phyloP scores from a whole-genome alignment of 2,888 invertebrate genomes.

The Melitaea athalia region DNA sequence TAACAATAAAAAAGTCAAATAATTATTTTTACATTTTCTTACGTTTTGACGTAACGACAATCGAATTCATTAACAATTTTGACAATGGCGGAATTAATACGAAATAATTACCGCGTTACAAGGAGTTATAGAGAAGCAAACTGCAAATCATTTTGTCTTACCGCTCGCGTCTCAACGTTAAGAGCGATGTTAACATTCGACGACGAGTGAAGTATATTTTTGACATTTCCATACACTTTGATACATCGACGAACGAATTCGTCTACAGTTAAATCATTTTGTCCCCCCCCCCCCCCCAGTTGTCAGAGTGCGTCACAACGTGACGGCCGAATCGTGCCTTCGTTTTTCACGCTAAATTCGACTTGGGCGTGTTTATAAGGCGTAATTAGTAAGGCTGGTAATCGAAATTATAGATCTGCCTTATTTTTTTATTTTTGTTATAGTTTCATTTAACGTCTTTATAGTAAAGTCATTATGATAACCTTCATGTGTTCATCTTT shows the following conservation, averaged over 20 bases:
- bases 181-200: too few relatives aligned
- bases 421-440: constrained; percentile 12
- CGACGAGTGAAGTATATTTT: too few relatives aligned
- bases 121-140: too few relatives aligned
- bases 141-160: too few relatives aligned
- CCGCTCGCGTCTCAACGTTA: too few relatives aligned
- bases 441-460: not conserved
- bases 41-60: too few relatives aligned
- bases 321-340: constrained; percentile 22
- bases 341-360: constrained; percentile 16
- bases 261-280: too few relatives aligned
- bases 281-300: too few relatives aligned
- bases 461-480: not conserved
- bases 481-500: constrained; percentile 22
- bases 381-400: not conserved
- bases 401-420: constrained; percentile 22
- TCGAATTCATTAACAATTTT: not conserved
- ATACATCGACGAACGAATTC: too few relatives aligned
- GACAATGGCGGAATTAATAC: not conserved
- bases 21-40: too few relatives aligned
- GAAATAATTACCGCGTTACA: not conserved
- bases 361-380: not conserved
- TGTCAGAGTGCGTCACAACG: not conserved
- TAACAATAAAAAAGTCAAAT: too few relatives aligned
- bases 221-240: too few relatives aligned